These are phyloP conservation scores for Phalloptychus januarius DNA, from an alignment of 2,797 vertebrate genomes.

Conservation along the genomic window DNA sequence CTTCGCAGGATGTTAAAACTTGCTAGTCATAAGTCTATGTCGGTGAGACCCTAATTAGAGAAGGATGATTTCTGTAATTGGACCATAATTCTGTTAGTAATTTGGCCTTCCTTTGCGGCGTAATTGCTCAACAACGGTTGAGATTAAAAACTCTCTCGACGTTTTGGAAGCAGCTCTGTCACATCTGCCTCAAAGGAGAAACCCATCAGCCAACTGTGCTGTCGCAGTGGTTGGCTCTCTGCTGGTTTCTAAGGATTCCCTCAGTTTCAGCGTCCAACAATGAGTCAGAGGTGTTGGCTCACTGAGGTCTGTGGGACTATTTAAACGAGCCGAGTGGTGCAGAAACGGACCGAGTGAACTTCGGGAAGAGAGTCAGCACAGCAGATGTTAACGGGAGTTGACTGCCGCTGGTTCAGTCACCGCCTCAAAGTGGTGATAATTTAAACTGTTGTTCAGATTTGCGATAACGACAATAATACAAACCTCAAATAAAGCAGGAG, in stretches of 20 bases:
- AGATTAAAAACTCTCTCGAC: neutral
- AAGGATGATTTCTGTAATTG: neutral
- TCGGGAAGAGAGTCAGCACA: neutral
- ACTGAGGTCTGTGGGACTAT: slow-evolving; percentile 13
- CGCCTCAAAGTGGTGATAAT: neutral
- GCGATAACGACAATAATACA: neutral
- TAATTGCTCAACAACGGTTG: neutral
- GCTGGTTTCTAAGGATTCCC: slow-evolving; percentile 61
- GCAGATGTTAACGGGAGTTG: neutral
- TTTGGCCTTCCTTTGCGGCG: neutral
- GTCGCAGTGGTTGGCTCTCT: slow-evolving; percentile 23
- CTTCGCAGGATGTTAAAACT: neutral
- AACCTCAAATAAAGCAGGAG: neutral
- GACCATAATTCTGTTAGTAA: neutral
- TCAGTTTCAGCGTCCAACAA: slow-evolving; percentile 47
- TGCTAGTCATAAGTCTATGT: neutral
- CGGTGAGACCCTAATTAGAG: neutral
- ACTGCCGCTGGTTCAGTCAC: neutral
- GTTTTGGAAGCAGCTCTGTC: neutral
- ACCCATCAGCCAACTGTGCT: slow-evolving; percentile 30
- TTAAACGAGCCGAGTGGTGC: slow-evolving; percentile 21
- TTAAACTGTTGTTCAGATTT: neutral
- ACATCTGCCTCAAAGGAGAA: slow-evolving; percentile 24
- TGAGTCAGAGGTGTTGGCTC: slow-evolving; percentile 47
- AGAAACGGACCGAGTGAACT: too few relatives aligned